These are phyloP conservation scores for Plebejus argus DNA, from an alignment of 2,888 invertebrate genomes.

Conservation along the genomic window DNA sequence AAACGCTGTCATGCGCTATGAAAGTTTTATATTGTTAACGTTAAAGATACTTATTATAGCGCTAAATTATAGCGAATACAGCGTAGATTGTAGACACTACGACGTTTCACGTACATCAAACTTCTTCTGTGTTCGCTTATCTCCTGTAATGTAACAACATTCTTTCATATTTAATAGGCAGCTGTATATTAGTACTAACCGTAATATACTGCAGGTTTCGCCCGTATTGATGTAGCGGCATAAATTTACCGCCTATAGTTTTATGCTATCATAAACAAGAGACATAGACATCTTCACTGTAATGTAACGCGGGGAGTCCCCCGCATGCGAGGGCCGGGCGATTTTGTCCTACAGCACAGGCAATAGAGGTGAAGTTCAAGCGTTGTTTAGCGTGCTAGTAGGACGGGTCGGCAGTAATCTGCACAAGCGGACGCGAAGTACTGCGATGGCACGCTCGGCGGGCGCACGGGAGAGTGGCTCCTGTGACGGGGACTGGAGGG, in stretches of 20 bases:
- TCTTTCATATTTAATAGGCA: slow-evolving; percentile 20
- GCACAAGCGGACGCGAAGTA: slow-evolving; percentile 70
- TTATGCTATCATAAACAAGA: slow-evolving; percentile 51
- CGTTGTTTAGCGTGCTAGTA: slow-evolving; percentile 53
- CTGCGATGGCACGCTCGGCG: slow-evolving; percentile 56
- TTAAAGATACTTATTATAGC: neutral
- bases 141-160: neutral
- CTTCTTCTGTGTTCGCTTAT: neutral
- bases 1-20: neutral
- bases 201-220: slow-evolving; percentile 31
- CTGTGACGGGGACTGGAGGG: slow-evolving; percentile 48
- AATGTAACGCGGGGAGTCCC: slow-evolving; percentile 23
- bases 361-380: slow-evolving; percentile 67
- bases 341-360: slow-evolving; percentile 59
- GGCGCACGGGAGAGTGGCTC: slow-evolving; percentile 42
- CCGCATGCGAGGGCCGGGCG: slow-evolving; percentile 54
- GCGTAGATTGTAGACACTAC: neutral
- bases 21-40: neutral
- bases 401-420: slow-evolving; percentile 69
- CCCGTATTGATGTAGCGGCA: slow-evolving; percentile 56
- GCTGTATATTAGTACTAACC: neutral
- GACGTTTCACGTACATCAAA: neutral
- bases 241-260: slow-evolving; percentile 57
- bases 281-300: slow-evolving; percentile 69
- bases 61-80: neutral